Conservation (phyloP, 2,797 vertebrate species). For the Falco columbarius region DNA sequence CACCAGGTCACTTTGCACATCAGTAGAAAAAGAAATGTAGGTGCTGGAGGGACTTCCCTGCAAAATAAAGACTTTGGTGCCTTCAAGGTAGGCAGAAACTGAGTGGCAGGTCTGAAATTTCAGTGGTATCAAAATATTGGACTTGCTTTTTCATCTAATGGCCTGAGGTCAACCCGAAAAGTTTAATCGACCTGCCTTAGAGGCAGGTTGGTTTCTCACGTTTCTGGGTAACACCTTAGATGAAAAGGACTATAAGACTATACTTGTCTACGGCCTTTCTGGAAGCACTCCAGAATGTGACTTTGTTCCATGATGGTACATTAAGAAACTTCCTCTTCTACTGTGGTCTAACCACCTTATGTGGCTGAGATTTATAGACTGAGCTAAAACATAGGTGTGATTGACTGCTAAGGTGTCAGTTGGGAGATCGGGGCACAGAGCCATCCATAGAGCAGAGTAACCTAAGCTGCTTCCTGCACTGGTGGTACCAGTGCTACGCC, state of each 20-base stretch:
- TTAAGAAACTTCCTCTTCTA: not conserved
- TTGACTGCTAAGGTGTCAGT: not conserved
- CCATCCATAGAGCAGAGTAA: not conserved
- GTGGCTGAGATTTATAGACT: not conserved
- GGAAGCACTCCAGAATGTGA: not conserved
- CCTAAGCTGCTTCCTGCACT: not conserved
- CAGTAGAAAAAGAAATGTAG: not conserved
- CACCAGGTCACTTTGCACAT: not conserved
- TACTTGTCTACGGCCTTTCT: not conserved
- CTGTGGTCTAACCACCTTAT: not conserved
- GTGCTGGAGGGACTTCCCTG: not conserved
- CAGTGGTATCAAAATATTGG: not conserved
- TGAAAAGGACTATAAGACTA: not conserved
- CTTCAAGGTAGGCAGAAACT: not conserved
- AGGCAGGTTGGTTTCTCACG: not conserved
- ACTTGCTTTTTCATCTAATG: not conserved
- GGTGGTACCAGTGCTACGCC: not conserved
- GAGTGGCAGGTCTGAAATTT: not conserved
- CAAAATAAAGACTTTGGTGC: not conserved
- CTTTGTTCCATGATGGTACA: not conserved
- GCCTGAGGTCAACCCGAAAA: not conserved
- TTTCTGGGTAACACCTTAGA: not conserved
- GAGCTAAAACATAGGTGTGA: not conserved
- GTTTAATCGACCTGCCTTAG: not conserved
- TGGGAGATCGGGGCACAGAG: fast-evolving